Conservation (phyloP, 1,140 invertebrate genomes). For the Eueides isabella region DNA sequence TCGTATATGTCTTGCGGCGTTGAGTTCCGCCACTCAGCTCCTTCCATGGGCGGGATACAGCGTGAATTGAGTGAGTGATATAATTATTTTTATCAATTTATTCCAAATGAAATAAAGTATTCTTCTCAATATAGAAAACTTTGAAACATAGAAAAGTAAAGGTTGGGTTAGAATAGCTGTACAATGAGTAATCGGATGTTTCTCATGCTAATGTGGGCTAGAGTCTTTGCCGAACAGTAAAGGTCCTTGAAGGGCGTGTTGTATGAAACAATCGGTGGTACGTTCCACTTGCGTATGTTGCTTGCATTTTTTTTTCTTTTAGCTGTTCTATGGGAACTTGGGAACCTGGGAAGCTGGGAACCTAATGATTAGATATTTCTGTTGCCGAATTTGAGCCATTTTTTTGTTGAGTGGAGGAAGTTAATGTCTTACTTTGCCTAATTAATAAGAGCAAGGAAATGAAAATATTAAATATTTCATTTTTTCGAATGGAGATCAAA, state of each 20-base stretch:
- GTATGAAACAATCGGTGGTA: neutral
- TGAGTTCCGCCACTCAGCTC: no score
- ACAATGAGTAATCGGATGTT: conserved; percentile 13
- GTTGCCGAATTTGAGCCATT: no score
- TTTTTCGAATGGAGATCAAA: no score
- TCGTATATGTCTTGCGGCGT: no score
- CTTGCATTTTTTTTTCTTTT: neutral
- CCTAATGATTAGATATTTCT: no score
- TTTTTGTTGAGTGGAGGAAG: no score
- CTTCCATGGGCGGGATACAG: neutral
- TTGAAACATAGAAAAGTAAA: neutral
- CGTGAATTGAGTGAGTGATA: neutral
- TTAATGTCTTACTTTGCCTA: no score
- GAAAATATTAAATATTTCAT: no score
- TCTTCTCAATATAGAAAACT: neutral
- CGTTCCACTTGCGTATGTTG: neutral
- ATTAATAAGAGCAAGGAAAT: no score
- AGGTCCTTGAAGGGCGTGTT: neutral
- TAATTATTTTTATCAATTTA: neutral
- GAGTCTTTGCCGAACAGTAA: neutral
- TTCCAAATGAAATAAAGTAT: neutral
- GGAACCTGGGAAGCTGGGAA: no score
- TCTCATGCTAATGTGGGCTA: conserved; percentile 10
- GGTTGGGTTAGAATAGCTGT: conserved; percentile 2
- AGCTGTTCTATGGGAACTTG: neutral